Evolutionary conservation across 2,888 invertebrate genomes (phyloP).

Genomic region (Aethes cnicana): DNA sequence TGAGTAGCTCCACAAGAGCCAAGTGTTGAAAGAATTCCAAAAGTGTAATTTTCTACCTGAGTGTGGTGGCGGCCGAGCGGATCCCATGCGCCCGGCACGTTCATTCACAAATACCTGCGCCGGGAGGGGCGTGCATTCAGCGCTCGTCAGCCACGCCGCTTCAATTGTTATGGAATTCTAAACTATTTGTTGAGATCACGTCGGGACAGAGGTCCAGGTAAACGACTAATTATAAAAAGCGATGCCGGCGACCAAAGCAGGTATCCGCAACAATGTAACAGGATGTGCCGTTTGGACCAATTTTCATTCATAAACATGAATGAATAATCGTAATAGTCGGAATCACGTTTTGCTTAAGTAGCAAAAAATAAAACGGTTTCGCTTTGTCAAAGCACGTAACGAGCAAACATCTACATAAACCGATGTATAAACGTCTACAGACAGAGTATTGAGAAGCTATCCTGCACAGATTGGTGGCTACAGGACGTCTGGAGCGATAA

Average conservation of each 20-base stretch:
- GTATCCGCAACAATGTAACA: conserved; percentile 66
- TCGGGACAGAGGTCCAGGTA: conserved; percentile 64
- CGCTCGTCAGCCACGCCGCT: conserved; percentile 49
- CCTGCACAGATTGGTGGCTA: neutral
- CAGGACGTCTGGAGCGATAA: neutral
- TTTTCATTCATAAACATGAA: conserved; percentile 46
- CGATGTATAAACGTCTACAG: neutral
- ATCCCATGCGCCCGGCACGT: conserved; percentile 74
- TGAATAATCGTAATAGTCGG: conserved; percentile 14
- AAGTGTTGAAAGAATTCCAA: conserved; percentile 78
- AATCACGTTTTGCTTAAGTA: conserved; percentile 19
- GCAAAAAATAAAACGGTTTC: conserved; percentile 14
- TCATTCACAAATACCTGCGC: conserved; percentile 81
- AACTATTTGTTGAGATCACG: conserved; percentile 69
- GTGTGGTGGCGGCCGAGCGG: conserved; percentile 64
- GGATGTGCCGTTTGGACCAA: conserved; percentile 64
- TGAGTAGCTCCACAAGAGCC: conserved; percentile 72
- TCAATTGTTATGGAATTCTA: conserved; percentile 64
- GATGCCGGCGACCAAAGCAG: conserved; percentile 57
- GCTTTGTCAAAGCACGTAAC: conserved; percentile 16
- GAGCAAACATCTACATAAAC: conserved; percentile 4
- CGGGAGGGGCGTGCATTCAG: conserved; percentile 56
- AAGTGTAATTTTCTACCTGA: conserved; percentile 81
- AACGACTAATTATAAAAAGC: conserved; percentile 68
- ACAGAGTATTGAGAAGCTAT: neutral